Percentiles rank a stretch among this genome's conserved stretches.
phyloP scores from a whole-genome alignment of 2,797 vertebrate species.

The Pyrocephalus nanus region DNA sequence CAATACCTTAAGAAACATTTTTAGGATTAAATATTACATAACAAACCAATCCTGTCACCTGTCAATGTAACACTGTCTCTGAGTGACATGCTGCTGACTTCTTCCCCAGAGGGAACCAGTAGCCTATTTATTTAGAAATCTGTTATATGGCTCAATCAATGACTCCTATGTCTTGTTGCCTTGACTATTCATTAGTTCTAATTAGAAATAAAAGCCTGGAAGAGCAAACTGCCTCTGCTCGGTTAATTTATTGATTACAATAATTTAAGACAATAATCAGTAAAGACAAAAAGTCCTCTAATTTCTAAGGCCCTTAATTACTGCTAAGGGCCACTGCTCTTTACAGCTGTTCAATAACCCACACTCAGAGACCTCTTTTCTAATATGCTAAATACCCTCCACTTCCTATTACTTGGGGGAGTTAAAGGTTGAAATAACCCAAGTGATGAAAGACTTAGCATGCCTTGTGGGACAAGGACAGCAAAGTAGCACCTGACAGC shows the following conservation, averaged over 20 bases:
- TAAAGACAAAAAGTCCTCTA: background rate
- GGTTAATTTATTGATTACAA: background rate
- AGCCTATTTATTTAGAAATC: conserved; percentile 1
- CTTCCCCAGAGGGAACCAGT: background rate
- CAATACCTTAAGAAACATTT: background rate
- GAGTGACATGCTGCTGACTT: background rate
- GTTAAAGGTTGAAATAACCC: background rate
- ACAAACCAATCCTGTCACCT: background rate
- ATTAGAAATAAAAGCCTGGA: background rate
- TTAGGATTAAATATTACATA: background rate
- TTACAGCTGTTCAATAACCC: background rate
- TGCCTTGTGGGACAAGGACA: background rate
- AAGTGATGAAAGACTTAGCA: background rate
- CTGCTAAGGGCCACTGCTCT: background rate
- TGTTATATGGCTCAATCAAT: background rate
- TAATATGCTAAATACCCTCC: background rate
- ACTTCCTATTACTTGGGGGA: background rate
- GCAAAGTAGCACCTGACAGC: background rate
- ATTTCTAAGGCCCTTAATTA: background rate
- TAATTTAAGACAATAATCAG: background rate
- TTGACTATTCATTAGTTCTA: background rate
- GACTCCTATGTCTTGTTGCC: background rate
- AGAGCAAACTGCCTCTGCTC: background rate
- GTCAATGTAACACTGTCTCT: background rate
- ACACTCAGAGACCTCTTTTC: background rate